Percentiles rank a stretch among this genome's conserved stretches.
Evolutionary conservation across 2,888 invertebrate species (phyloP).

Genomic region (Aleiodes leptofemur): DNA sequence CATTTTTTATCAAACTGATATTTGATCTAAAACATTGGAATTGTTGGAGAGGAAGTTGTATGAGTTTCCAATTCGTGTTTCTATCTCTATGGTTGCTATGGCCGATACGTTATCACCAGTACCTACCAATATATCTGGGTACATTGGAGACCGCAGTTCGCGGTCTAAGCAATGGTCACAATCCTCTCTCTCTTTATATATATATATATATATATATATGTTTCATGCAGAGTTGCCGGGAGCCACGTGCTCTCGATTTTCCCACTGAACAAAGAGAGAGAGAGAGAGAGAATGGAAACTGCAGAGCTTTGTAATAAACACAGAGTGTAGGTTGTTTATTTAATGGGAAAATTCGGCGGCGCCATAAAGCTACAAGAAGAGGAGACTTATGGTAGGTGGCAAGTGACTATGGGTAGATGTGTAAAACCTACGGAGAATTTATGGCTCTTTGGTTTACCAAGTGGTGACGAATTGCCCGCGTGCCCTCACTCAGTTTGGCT

Average conservation of each 20-base stretch:
- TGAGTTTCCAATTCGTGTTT: conserved; percentile 29
- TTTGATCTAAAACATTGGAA: conserved; percentile 29
- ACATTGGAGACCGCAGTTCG: conserved; percentile 60
- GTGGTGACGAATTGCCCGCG: conserved; percentile 74
- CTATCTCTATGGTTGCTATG: conserved; percentile 20
- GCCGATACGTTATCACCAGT: conserved; percentile 42
- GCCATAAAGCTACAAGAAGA: conserved; percentile 74
- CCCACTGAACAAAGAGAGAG: conserved; percentile 17
- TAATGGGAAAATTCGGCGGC: conserved; percentile 75
- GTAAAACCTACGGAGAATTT: conserved; percentile 74
- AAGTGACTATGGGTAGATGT: conserved; percentile 56
- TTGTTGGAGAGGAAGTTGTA: conserved; percentile 24
- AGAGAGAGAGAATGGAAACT: conserved; percentile 36
- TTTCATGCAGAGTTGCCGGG: conserved; percentile 34
- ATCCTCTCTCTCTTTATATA: conserved; percentile 15
- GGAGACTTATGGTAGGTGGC: conserved; percentile 46
- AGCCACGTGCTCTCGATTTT: conserved; percentile 40
- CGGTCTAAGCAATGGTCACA: conserved; percentile 69
- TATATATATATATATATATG: not conserved
- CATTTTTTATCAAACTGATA: conserved; percentile 15
- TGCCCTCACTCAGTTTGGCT: conserved; percentile 54
- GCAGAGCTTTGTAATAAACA: conserved; percentile 70
- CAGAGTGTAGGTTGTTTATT: conserved; percentile 73
- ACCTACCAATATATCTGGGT: conserved; percentile 40
- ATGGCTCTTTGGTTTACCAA: conserved; percentile 73